Evolutionary conservation across 37 sponge, comb jelly and placozoan genomes (phyloP).

Genomic region (Diacarnus erythraeanus): DNA sequence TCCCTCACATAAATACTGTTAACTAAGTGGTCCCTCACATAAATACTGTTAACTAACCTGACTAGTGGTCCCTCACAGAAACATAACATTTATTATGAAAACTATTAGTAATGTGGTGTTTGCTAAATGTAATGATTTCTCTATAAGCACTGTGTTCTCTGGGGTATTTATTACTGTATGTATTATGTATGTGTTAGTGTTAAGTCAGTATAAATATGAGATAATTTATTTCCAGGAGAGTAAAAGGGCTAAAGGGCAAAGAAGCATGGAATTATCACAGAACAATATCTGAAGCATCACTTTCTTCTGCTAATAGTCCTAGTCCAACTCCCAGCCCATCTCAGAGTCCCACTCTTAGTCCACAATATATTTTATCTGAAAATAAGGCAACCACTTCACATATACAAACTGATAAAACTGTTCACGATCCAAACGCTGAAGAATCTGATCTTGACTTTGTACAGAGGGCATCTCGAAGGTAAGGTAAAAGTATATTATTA

Average conservation of each 20-base stretch:
- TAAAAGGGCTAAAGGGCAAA: conserved; percentile 32
- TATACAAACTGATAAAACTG: too few species aligned
- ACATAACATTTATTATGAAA: too few species aligned
- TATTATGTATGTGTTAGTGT: not conserved
- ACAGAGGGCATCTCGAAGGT: not conserved
- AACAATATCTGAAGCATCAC: not conserved
- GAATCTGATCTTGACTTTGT: conserved; percentile 25
- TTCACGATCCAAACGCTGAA: too few species aligned
- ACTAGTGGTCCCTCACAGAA: too few species aligned
- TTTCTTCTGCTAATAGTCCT: conserved; percentile 3
- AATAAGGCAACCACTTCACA: not conserved
- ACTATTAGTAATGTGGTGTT: too few species aligned
- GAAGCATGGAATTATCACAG: conserved; percentile 8
- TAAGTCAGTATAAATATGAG: not conserved
- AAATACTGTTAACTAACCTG: too few species aligned
- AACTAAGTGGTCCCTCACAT: too few species aligned
- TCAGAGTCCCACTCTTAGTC: not conserved
- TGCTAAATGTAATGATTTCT: not conserved
- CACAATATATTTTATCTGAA: not conserved
- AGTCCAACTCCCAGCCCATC: conserved; percentile 18
- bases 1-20: too few species aligned
- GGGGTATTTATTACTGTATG: not conserved
- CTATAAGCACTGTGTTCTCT: too few species aligned
- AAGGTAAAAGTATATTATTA: not conserved
- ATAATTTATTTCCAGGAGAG: conserved; percentile 19